Evolutionary conservation across 2,888 invertebrate species (phyloP), one percentile per base, ranked within the genome.

Genomic region (Nasonovia ribisnigri): DNA sequence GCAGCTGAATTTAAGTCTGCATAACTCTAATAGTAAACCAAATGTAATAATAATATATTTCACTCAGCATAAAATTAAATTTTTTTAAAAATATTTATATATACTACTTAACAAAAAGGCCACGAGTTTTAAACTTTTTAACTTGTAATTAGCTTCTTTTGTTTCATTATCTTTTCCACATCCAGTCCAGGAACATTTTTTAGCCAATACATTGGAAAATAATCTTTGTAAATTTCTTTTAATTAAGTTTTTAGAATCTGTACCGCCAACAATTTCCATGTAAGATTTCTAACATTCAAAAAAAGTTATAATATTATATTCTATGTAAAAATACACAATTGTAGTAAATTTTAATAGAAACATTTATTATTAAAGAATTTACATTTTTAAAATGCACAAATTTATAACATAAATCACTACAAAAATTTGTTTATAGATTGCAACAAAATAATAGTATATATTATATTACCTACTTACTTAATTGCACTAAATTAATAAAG

Each of bases 101-200:
- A n/a, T 36, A 84, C 16, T 84, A 84, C 42, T 43, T 42, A 42
- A 84, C 42, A 84, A 5, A 84, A 42, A 42, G 3, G 36, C 36
- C 36, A 84, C 43, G 36, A 84, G 8, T 24, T 84, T 36, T 84
- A 84, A 42, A 6, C 20, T 42, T 43, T 84, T 24, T 84, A 84
- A 42, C 43, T 84, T 84, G 20, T 42, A 8, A 84, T 84, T 84
- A 24, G 84, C 36, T 42, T 84, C 84, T 84, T 24, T 42, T 5
- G 84, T 84, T 42, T 36, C 36, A 20, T 6, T 84, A 42, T 84
- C 84, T 84, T 4, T 84, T 24, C 42, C 43, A 84, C 8, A 84
- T 6, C 42, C 84, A 42, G 84, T 42, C 84, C 84, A 84, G 42
- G 42, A 84, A 84, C 84, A 84, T 84, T 42, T 84, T 84, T 84